These are phyloP conservation scores for Pangasius djambal DNA, from an alignment of 2,797 vertebrate genomes.

Conservation along the genomic window DNA sequence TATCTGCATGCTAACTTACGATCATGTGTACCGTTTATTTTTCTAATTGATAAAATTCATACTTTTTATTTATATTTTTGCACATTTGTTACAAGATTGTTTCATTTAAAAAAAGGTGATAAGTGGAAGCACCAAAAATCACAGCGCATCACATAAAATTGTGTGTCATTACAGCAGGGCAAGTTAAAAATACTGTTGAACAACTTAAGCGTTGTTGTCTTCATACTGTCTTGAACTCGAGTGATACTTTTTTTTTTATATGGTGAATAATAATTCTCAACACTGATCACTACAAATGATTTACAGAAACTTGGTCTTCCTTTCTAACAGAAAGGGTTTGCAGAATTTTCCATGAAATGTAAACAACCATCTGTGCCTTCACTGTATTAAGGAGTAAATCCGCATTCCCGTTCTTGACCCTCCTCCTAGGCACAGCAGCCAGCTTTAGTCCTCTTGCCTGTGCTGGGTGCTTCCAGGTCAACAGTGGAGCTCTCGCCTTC, in stretches of 20 bases:
- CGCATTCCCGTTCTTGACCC: background rate
- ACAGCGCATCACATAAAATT: background rate
- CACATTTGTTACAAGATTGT: background rate
- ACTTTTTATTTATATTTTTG: background rate
- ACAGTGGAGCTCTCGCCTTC: conserved; percentile 81
- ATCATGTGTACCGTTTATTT: background rate
- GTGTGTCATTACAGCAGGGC: background rate
- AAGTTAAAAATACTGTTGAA: background rate
- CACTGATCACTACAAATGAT: background rate
- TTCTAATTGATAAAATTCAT: background rate
- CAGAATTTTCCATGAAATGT: background rate
- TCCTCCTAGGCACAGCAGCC: conserved; percentile 74
- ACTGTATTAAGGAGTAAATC: background rate
- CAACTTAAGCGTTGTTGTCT: background rate
- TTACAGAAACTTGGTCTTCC: background rate
- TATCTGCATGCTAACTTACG: background rate
- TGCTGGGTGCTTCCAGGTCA: conserved; percentile 79
- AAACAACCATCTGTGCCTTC: background rate
- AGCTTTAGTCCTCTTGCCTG: conserved; percentile 66
- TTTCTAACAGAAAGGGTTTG: background rate
- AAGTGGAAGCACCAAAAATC: background rate
- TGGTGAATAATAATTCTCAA: background rate
- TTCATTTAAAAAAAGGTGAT: background rate
- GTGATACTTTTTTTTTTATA: background rate
- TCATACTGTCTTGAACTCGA: background rate